phyloP scores from a whole-genome alignment of 2,888 invertebrate genomes.

The Heteromyza rotundicornis region DNA sequence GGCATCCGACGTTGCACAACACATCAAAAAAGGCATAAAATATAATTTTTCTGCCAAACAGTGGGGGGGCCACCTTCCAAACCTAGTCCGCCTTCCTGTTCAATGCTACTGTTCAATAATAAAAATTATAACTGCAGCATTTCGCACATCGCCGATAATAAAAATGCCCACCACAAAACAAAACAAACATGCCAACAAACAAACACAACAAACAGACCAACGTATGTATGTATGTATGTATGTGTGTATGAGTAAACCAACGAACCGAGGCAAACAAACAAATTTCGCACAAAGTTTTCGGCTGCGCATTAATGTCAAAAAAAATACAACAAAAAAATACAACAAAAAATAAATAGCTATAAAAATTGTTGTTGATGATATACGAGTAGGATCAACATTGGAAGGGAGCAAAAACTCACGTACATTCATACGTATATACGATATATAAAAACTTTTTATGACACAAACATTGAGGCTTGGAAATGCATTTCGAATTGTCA shows the following conservation, averaged over 20 bases:
- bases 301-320: neutral
- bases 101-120: neutral
- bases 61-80: neutral
- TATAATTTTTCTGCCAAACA: neutral
- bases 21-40: neutral
- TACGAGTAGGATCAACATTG: no score
- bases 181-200: neutral
- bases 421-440: neutral
- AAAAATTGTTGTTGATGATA: no score
- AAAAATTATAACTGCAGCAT: constrained; percentile 1
- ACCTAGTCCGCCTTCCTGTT: no score
- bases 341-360: neutral
- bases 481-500: constrained; percentile 44
- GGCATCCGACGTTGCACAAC: neutral
- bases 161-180: neutral
- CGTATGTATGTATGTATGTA: no score
- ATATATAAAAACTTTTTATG: constrained; percentile 34
- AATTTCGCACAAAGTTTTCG: neutral
- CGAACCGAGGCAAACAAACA: neutral
- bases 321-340: neutral
- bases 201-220: no score
- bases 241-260: neutral
- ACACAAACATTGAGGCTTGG: constrained; percentile 4
- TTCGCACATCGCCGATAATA: neutral
- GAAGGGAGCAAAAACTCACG: no score